phyloP scores from a whole-genome alignment of 2,888 invertebrate genomes.

The Drosophila kuntzei region DNA sequence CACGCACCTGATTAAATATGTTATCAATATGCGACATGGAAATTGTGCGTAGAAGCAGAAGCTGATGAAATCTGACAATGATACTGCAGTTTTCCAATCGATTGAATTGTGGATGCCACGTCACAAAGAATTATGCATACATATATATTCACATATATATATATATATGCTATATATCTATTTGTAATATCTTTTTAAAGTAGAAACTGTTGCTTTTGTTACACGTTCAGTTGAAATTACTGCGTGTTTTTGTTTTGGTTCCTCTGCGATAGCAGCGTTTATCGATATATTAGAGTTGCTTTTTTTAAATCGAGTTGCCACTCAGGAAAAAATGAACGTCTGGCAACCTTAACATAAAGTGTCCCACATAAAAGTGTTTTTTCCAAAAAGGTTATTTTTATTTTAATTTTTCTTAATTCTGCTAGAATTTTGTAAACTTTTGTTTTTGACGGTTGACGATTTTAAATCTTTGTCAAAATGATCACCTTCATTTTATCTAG shows the following conservation, averaged over 20 bases:
- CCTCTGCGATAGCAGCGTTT: not conserved
- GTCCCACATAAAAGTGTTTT: too few relatives aligned
- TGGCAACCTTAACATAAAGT: too few relatives aligned
- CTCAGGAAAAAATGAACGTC: too few relatives aligned
- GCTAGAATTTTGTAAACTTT: too few relatives aligned
- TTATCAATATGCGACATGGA: conserved; percentile 87
- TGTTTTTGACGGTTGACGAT: too few relatives aligned
- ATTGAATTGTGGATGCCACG: conserved; percentile 7
- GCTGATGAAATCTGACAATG: conserved; percentile 16
- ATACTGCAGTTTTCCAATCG: conserved; percentile 20
- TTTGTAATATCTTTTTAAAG: not conserved
- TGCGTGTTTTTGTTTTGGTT: not conserved
- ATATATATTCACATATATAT: not conserved
- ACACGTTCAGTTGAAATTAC: not conserved
- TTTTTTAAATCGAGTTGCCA: too few relatives aligned
- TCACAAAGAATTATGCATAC: conserved; percentile 14
- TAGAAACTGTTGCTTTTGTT: conserved; percentile 4
- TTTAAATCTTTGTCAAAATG: too few relatives aligned
- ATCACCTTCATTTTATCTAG: too few relatives aligned
- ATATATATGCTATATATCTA: not conserved
- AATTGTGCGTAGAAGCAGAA: not conserved
- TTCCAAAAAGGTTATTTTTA: too few relatives aligned
- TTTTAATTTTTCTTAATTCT: too few relatives aligned
- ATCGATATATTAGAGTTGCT: too few relatives aligned
- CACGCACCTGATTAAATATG: conserved; percentile 88